phyloP scores from a whole-genome alignment of 2,888 invertebrate species.

The Eupithecia subfuscata region DNA sequence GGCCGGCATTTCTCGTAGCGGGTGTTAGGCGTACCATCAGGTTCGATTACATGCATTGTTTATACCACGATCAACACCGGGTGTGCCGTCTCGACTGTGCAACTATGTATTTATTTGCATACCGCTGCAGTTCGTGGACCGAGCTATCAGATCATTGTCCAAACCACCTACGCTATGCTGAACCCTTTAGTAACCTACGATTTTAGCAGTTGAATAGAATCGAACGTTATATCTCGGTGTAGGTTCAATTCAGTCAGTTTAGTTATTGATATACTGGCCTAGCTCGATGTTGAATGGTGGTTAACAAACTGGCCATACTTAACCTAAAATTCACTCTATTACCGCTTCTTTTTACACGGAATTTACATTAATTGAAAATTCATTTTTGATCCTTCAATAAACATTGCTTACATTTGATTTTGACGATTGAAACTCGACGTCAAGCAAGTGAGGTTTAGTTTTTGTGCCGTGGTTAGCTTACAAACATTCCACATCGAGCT shows the following conservation, averaged over 20 bases:
- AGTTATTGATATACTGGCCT: background rate
- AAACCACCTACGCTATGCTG: constrained; percentile 64
- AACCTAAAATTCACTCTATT: too few relatives aligned
- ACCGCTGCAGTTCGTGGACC: constrained; percentile 79
- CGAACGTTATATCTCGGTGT: background rate
- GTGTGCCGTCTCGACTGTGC: constrained; percentile 73
- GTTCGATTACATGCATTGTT: constrained; percentile 73
- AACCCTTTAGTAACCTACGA: constrained; percentile 62
- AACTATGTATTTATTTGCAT: constrained; percentile 79
- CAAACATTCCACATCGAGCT: too few relatives aligned
- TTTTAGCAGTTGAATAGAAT: background rate
- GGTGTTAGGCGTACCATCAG: constrained; percentile 53
- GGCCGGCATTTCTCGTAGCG: constrained; percentile 41
- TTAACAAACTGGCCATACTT: too few relatives aligned
- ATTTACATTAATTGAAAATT: too few relatives aligned
- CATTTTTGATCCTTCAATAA: too few relatives aligned
- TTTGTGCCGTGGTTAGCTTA: too few relatives aligned
- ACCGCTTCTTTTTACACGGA: too few relatives aligned
- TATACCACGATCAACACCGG: constrained; percentile 76
- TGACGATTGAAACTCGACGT: too few relatives aligned
- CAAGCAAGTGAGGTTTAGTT: too few relatives aligned
- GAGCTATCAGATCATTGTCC: constrained; percentile 63
- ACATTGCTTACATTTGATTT: too few relatives aligned
- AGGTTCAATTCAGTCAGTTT: background rate
- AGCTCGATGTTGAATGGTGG: too few relatives aligned